Conservation (phyloP, 2,888 invertebrate species). For the Pollenia griseotomentosa region DNA sequence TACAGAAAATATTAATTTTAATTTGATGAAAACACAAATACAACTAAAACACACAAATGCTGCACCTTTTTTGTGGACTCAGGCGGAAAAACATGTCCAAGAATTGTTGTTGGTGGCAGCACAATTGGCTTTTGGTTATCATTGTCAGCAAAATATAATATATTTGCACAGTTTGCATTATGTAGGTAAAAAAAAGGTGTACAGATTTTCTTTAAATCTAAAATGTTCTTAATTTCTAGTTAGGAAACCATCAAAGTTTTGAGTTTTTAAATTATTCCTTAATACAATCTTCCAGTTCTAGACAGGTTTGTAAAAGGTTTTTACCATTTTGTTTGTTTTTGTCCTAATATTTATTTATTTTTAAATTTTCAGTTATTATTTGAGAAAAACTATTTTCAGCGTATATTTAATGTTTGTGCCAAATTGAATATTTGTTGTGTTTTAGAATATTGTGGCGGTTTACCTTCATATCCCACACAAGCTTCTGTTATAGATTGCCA, state of each 20-base stretch:
- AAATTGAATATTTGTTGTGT: constrained; percentile 58
- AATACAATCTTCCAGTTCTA: background rate
- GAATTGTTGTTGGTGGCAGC: constrained; percentile 61
- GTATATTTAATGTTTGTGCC: constrained; percentile 56
- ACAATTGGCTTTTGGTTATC: constrained; percentile 65
- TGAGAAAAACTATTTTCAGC: constrained; percentile 63
- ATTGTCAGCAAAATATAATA: constrained; percentile 65
- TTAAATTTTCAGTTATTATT: constrained; percentile 23
- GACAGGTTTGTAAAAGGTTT: constrained; percentile 28
- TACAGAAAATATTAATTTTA: constrained; percentile 53
- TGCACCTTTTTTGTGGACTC: constrained; percentile 21
- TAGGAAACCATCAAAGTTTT: constrained; percentile 57
- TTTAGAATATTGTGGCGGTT: constrained; percentile 57
- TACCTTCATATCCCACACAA: constrained; percentile 37
- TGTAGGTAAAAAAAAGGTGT: constrained; percentile 30
- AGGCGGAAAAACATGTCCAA: constrained; percentile 56
- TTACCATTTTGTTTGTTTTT: background rate
- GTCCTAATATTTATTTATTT: background rate
- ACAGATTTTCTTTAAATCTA: too few relatives aligned
- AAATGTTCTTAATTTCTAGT: constrained; percentile 20
- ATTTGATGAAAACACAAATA: constrained; percentile 60
- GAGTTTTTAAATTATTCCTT: constrained; percentile 53
- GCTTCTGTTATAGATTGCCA: constrained; percentile 33
- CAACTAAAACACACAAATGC: constrained; percentile 39
- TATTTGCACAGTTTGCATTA: constrained; percentile 62